phyloP scores from a whole-genome alignment of 2,113 vertebrate genomes.

The Ameiurus melas region DNA sequence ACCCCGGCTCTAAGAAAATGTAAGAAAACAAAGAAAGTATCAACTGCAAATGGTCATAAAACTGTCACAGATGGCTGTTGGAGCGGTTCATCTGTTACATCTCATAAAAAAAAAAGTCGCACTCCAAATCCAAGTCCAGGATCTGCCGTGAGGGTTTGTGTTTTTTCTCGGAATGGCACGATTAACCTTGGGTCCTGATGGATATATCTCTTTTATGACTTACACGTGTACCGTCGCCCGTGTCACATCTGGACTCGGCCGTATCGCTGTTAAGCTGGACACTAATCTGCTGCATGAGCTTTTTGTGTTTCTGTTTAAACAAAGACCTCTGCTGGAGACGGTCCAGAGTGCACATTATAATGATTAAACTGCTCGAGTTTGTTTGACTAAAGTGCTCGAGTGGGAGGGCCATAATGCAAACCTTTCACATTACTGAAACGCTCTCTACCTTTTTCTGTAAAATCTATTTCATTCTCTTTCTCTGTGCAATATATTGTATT shows the following conservation, averaged over 20 bases:
- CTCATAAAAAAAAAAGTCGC: background rate
- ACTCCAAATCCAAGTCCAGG: background rate
- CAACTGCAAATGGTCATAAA: conserved; percentile 20
- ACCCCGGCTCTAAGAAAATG: background rate
- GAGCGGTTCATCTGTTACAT: conserved; percentile 11
- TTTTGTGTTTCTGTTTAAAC: conserved; percentile 57
- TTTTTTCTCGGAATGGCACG: conserved; percentile 10
- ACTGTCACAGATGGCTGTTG: background rate
- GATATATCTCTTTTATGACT: conserved; percentile 38
- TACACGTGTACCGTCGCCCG: conserved; percentile 26
- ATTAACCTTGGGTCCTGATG: conserved; percentile 49
- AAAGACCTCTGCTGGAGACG: conserved; percentile 50
- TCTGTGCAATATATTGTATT: background rate
- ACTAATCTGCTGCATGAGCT: conserved; percentile 53
- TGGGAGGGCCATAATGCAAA: conserved; percentile 25
- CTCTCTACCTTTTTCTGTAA: conserved; percentile 7
- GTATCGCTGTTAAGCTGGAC: conserved; percentile 55
- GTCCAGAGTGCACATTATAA: conserved; percentile 59
- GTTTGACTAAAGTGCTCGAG: conserved; percentile 36
- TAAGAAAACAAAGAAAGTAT: conserved; percentile 8
- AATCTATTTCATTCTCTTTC: conserved; percentile 8
- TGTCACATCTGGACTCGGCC: conserved; percentile 49
- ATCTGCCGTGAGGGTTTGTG: background rate
- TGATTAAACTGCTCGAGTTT: conserved; percentile 54
- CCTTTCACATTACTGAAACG: conserved; percentile 25